phyloP scores from a whole-genome alignment of 2,797 vertebrate species.

The Triplophysa bombifrons region DNA sequence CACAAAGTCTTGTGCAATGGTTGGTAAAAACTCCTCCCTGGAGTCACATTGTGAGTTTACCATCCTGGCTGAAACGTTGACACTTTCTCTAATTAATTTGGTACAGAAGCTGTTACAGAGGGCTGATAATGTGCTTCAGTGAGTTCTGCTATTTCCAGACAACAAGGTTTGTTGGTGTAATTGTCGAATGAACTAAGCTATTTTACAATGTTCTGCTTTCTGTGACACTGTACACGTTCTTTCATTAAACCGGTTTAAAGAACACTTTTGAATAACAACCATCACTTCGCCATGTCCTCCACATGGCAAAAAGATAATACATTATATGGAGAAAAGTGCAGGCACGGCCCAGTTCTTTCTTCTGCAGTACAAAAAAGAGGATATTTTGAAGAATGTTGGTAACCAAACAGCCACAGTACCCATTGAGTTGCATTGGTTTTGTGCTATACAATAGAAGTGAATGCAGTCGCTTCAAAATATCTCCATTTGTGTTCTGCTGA shows the following conservation, averaged over 20 bases:
- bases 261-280: slow-evolving; percentile 47
- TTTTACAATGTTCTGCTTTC: slow-evolving; percentile 35
- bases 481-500: too few relatives aligned
- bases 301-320: too few relatives aligned
- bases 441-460: too few relatives aligned
- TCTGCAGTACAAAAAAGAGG: too few relatives aligned
- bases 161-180: slow-evolving; percentile 42
- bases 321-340: too few relatives aligned
- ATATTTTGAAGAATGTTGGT: too few relatives aligned
- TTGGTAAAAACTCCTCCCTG: slow-evolving; percentile 15
- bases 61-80: slow-evolving; percentile 33
- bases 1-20: background rate
- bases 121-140: slow-evolving; percentile 32
- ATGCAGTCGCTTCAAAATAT: too few relatives aligned
- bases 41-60: slow-evolving; percentile 25
- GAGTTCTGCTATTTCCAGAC: slow-evolving; percentile 36
- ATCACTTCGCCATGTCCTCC: slow-evolving; percentile 17
- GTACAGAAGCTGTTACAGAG: slow-evolving; percentile 22
- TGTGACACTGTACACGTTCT: slow-evolving; percentile 34
- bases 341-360: too few relatives aligned
- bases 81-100: slow-evolving; percentile 49
- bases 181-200: slow-evolving; percentile 59
- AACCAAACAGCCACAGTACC: too few relatives aligned
- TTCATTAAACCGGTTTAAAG: slow-evolving; percentile 43
- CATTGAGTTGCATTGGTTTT: too few relatives aligned